A percentile compares a stretch with the other conserved stretches of the same genome.
phyloP scores from a whole-genome alignment of 2,797 vertebrate species.

The Ceryle rudis region DNA sequence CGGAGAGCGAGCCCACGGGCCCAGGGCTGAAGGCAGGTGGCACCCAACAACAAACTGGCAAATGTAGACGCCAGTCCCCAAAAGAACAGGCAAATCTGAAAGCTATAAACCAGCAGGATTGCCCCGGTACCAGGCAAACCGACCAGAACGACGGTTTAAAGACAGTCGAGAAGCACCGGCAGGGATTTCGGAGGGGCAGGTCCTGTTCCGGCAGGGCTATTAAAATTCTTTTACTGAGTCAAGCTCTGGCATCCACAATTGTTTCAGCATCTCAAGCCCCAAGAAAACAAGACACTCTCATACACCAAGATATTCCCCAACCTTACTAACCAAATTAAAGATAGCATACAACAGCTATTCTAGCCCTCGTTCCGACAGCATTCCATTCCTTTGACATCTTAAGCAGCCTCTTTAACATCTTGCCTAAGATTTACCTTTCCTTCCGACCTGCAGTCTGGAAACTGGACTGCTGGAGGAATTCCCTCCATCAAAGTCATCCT shows the following conservation, averaged over 20 bases:
- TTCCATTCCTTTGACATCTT: background rate
- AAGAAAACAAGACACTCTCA: background rate
- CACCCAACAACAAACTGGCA: background rate
- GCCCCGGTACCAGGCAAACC: background rate
- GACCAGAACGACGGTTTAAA: background rate
- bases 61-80: background rate
- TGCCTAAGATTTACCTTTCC: background rate
- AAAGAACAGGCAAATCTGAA: background rate
- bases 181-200: background rate
- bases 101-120: background rate
- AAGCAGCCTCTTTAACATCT: background rate
- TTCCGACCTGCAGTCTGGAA: background rate
- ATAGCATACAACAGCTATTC: background rate
- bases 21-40: background rate
- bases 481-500: background rate
- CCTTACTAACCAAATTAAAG: background rate
- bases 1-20: background rate
- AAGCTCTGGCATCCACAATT: background rate
- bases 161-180: background rate
- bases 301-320: background rate
- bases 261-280: background rate
- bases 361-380: background rate
- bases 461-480: background rate
- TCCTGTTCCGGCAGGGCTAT: background rate
- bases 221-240: slow-evolving; percentile 2